Evolutionary conservation across 2,113 vertebrate genomes (phyloP).

Genomic region (Muntiacus muntjak): DNA sequence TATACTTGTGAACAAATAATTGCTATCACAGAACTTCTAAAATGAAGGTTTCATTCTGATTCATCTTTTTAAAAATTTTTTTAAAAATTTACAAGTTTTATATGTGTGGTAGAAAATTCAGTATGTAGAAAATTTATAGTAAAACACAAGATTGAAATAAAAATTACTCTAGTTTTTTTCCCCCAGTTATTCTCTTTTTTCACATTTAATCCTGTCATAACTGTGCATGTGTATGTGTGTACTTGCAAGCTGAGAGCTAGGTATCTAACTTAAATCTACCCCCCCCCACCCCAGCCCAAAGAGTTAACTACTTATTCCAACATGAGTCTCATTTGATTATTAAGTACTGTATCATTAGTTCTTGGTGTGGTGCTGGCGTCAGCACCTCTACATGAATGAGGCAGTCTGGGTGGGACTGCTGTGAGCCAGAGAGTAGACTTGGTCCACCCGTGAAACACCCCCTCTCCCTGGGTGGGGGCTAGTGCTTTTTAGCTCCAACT

Average conservation of each 20-base stretch:
- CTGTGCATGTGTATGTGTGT: fast-evolving
- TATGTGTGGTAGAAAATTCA: not conserved
- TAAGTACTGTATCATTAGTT: not conserved
- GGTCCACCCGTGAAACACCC: no score
- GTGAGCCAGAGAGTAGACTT: not conserved
- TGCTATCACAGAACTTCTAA: not conserved
- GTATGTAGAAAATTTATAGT: not conserved
- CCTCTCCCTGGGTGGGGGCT: fast-evolving
- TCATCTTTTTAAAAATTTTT: not conserved
- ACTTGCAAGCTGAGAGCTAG: not conserved
- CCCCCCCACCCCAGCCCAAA: fast-evolving
- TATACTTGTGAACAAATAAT: not conserved
- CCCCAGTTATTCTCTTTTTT: not conserved
- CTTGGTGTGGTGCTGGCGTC: not conserved
- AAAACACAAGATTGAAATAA: not conserved
- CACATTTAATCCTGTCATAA: not conserved
- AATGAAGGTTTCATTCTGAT: not conserved
- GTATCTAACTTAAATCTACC: not conserved
- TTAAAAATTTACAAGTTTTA: not conserved
- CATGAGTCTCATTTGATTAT: not conserved
- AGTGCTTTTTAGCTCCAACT: not conserved
- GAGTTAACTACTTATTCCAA: not conserved
- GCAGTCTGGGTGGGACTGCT: not conserved
- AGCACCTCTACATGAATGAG: not conserved
- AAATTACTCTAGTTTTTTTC: not conserved